Evolutionary conservation across 2,113 vertebrate species (phyloP).

Genomic region (Motacilla tschutschensis): DNA sequence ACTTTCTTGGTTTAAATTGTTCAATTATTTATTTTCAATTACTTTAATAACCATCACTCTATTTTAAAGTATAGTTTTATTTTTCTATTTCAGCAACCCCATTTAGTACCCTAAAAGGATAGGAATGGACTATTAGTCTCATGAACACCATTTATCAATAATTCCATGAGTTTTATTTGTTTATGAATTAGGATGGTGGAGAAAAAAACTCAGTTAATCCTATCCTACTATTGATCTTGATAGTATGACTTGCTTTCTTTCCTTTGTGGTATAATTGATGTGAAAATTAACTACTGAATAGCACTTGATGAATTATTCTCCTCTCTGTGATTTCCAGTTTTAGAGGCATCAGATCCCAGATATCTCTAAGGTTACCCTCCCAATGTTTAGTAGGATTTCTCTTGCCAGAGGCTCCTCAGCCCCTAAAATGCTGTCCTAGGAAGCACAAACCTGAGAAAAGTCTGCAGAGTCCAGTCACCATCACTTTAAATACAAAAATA

Average conservation of each 20-base stretch:
- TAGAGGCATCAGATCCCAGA: not conserved
- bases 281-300: not conserved
- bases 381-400: fast-evolving
- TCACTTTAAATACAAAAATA: not conserved
- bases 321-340: not conserved
- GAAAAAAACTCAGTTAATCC: not conserved
- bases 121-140: not conserved
- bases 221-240: not conserved
- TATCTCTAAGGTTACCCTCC: not conserved
- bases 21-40: not conserved
- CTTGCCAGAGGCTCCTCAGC: not conserved
- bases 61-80: not conserved
- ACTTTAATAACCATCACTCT: not conserved
- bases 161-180: not conserved
- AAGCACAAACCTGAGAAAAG: not conserved
- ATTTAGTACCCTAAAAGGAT: not conserved
- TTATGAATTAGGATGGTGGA: not conserved
- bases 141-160: not conserved
- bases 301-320: not conserved
- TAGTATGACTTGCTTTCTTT: not conserved
- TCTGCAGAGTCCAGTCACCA: not conserved
- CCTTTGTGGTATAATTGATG: not conserved
- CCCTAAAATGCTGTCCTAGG: not conserved
- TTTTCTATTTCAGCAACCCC: not conserved
- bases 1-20: not conserved